Base-by-base conservation (phyloP, 2,888 invertebrate species). In the Cloeon dipterum region DNA sequence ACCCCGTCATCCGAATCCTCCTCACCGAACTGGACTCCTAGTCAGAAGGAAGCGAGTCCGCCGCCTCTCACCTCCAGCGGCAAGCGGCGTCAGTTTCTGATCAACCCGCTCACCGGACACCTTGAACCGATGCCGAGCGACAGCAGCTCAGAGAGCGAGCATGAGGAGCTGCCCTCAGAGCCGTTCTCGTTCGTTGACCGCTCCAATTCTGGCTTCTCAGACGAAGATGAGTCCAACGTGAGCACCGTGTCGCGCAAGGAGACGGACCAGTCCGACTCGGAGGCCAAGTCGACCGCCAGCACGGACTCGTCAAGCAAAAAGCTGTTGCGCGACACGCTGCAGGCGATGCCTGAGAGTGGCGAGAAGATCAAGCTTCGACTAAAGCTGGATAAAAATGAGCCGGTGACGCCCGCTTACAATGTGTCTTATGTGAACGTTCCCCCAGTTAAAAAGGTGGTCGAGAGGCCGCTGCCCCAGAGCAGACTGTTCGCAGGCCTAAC, bases 91-190 rank as follows among this genome's bases (percentile, higher is more conserved):
- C 79, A 79, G 59, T 81, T 79, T 62, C 70, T 88, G 32, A 83
- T 88, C 46, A 89, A 88, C 62, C 86, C 88, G 1, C 63, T 86
- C 42, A 86, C 88, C 43, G 81, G 85, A 26, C 52, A 82, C 51
- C 63, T 88, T 49, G 86, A 86, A 49, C 72, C 76, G 3, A 76
- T 78, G 57, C 73, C 74, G 20, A 68, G 67, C 46, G 70, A 70
- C 43, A 70, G 70, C 41, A 65, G 65, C 42, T 69, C 70, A 1
- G 73, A 74, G 45, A 59, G 66, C 42, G 65, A 65, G 42, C 51
- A 49, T 26, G 63, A 64, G 23, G 53, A 53, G n/a, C 57, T 53
- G 25, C 56, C 63, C 36, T 53, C 59, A 45, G 45, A 46, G 21
- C 59, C 59, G 47, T 60, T 58, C 45, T 54, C 54, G 38, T 60